These are phyloP conservation scores for Erithacus rubecula DNA, from an alignment of 2,797 vertebrate genomes.

Conservation along the genomic window DNA sequence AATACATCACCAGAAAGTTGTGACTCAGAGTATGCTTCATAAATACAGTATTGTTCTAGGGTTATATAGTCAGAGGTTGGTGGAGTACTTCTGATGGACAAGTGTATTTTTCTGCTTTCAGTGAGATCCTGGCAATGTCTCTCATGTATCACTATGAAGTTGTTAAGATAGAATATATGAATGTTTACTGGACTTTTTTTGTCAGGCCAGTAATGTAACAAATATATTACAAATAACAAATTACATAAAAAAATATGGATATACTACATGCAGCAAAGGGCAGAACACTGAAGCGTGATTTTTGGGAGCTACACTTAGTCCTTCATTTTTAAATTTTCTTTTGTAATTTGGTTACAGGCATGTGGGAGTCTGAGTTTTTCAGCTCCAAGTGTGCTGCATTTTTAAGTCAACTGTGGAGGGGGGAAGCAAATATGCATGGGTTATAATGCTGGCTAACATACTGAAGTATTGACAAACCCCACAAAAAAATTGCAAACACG, in stretches of 20 bases:
- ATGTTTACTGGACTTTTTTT: not conserved
- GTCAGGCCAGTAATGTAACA: not conserved
- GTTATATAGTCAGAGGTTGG: not conserved
- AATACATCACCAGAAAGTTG: not conserved
- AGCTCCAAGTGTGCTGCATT: not conserved
- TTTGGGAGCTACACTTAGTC: not conserved
- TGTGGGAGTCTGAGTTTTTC: not conserved
- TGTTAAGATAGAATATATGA: not conserved
- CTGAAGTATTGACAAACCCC: not conserved
- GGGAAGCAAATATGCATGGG: rapidly evolving
- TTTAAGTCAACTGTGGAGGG: rapidly evolving
- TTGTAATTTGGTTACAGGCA: not conserved
- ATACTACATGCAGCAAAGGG: not conserved
- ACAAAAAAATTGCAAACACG: not conserved
- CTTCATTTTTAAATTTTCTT: not conserved
- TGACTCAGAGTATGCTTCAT: not conserved
- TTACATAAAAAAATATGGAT: not conserved
- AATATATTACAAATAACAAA: not conserved
- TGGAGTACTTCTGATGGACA: not conserved
- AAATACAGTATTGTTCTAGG: not conserved
- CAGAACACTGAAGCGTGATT: not conserved
- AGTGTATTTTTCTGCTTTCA: not conserved
- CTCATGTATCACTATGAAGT: not conserved
- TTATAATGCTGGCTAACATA: not conserved
- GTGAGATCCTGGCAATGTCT: not conserved